Evolutionary conservation across 2,888 invertebrate species (phyloP).

Genomic region (Leucozona laternaria): DNA sequence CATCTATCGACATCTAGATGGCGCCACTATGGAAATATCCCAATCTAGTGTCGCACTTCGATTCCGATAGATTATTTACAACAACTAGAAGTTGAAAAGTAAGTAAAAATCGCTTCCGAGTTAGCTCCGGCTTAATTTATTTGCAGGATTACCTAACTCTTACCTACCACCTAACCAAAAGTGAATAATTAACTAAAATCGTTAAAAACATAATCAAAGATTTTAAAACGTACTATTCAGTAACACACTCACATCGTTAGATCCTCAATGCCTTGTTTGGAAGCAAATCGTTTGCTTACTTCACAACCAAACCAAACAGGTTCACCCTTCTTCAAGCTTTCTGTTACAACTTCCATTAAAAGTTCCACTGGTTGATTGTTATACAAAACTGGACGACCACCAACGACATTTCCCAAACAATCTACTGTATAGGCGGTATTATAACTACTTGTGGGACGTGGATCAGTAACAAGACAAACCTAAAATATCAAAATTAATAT

Average conservation of each 20-base stretch:
- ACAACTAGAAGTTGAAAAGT: too few species aligned
- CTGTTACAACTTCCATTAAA: constrained; percentile 89
- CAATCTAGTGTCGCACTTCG: too few species aligned
- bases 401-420: constrained; percentile 94
- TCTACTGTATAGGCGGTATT: constrained; percentile 93
- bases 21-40: too few species aligned
- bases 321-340: constrained; percentile 91
- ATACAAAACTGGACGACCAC: constrained; percentile 91
- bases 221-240: neutral
- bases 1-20: too few species aligned
- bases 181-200: too few species aligned
- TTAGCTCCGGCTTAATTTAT: too few species aligned
- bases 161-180: too few species aligned
- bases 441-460: constrained; percentile 91
- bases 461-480: constrained; percentile 95
- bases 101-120: too few species aligned
- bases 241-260: constrained; percentile 87
- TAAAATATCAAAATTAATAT: constrained; percentile 79
- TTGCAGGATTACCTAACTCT: too few species aligned
- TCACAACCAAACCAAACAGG: constrained; percentile 98
- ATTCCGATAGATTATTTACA: too few species aligned
- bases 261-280: constrained; percentile 92
- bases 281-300: constrained; percentile 91
- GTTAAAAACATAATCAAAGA: too few species aligned
- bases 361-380: constrained; percentile 94